Evolutionary conservation across 2,888 invertebrate genomes (phyloP), one percentile per base, ranked within the genome.

Genomic region (Drosophila kanekoi): DNA sequence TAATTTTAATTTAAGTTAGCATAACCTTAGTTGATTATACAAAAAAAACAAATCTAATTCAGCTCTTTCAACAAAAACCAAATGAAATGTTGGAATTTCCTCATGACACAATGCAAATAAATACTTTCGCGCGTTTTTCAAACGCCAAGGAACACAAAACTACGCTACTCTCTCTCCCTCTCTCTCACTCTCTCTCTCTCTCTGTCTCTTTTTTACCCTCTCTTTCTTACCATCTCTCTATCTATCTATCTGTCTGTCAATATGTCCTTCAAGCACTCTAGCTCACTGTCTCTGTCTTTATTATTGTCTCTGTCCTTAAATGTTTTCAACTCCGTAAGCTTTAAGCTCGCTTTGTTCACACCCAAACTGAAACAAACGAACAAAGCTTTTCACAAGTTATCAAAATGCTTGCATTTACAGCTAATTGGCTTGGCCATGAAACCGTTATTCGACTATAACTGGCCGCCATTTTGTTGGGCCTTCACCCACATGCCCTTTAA

Each of bases 1-100:
- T 33, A 33, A 4, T 10, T 14, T 13, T 41, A 0, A n/a, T 13
- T 33, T 40, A 3, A 9, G 37, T 43, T 32, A n/a, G 43, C 57
- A 40, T 63, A 18, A 8, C 65, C 61, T 79, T 53, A 37, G 44
- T 71, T 56, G 45, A 53, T 60, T 69, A 52, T 72, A 71, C 61
- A 78, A 73, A 54, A 80, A 80, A 82, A 79, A 76, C 68, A 76
- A 72, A 82, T 77, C 90, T 91, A 91, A 91, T 91, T 91, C 86
- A 91, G 91, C 91, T 91, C 89, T 91, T 91, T 90, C 91, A 90
- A 91, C 91, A 91, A 91, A 89, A 81, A 89, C 91, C 91, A 90
- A 87, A 83, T 75, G 79, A 80, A 89, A 89, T 89, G 86, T 89
- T 83, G 69, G 78, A 89, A 78, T 86, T 86, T 90, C 91, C 91